Percentiles rank a stretch among this genome's conserved stretches.
Evolutionary conservation across 2,113 vertebrate genomes (phyloP).

Genomic region (Porphyrio hochstetteri): DNA sequence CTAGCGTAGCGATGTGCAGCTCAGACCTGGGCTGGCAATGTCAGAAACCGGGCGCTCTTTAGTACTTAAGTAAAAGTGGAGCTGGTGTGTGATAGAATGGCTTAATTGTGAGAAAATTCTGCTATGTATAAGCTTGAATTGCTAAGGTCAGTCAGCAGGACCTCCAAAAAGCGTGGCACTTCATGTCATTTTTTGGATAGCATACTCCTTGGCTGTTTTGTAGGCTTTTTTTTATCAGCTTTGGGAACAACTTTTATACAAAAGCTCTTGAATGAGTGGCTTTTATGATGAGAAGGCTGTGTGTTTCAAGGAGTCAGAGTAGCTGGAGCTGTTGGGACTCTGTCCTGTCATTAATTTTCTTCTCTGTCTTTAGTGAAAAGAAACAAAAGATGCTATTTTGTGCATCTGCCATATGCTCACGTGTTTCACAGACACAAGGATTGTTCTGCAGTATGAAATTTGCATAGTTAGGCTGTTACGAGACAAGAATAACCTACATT

Average conservation of each 20-base stretch:
- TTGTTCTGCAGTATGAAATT: neutral
- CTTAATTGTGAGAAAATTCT: neutral
- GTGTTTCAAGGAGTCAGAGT: neutral
- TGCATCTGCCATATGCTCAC: neutral
- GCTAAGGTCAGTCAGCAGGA: neutral
- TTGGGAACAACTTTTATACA: neutral
- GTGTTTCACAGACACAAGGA: neutral
- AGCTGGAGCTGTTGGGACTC: neutral
- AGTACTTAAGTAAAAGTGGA: neutral
- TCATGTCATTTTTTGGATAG: neutral
- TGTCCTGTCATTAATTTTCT: neutral
- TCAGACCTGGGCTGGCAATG: neutral
- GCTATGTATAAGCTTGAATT: neutral
- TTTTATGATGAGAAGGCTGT: neutral
- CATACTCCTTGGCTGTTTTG: neutral
- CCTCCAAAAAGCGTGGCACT: neutral
- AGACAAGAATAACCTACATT: neutral
- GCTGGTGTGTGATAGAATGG: neutral
- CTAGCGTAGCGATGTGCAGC: rapidly evolving
- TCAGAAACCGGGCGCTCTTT: neutral
- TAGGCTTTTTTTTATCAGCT: neutral
- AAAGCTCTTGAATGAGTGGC: neutral
- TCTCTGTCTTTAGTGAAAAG: neutral
- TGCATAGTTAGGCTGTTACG: neutral
- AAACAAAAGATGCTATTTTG: neutral